These are phyloP conservation scores for Drosophila simulans DNA, from an alignment of 1,140 invertebrate genomes.

Conservation along the genomic window DNA sequence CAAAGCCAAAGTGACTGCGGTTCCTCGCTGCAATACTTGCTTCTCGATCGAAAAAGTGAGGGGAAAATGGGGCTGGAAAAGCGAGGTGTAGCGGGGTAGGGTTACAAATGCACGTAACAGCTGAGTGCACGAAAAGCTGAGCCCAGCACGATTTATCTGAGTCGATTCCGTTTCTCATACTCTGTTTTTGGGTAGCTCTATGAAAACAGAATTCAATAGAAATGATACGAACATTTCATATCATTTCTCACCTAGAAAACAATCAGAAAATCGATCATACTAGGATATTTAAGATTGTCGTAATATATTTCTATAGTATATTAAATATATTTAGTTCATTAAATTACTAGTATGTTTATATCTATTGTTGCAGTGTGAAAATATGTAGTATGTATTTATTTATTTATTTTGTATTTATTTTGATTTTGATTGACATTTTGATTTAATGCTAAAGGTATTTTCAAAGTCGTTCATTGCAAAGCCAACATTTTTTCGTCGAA, in stretches of 20 bases:
- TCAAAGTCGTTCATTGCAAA: not conserved
- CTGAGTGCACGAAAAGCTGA: constrained; percentile 33
- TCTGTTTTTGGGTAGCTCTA: not conserved
- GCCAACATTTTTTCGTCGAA: not conserved
- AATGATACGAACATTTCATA: too few species aligned
- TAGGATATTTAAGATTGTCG: too few species aligned
- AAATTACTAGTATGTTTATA: too few species aligned
- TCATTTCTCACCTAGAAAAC: too few species aligned
- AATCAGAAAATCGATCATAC: too few species aligned
- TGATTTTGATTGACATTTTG: not conserved
- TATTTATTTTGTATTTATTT: too few species aligned
- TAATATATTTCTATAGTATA: too few species aligned
- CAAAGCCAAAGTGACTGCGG: constrained; percentile 61
- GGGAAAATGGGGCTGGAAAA: constrained; percentile 5
- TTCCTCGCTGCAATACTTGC: constrained; percentile 5
- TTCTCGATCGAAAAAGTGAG: not conserved
- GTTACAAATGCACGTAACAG: constrained; percentile 35
- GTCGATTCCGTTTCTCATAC: not conserved
- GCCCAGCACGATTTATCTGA: constrained; percentile 3
- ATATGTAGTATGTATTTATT: too few species aligned
- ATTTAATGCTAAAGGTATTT: constrained; percentile 1
- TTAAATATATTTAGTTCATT: too few species aligned
- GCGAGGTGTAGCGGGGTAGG: not conserved
- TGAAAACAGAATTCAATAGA: too few species aligned
- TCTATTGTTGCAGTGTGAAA: too few species aligned